Evolutionary conservation across 2,888 invertebrate genomes (phyloP).

Genomic region (Petrolisthes cinctipes): DNA sequence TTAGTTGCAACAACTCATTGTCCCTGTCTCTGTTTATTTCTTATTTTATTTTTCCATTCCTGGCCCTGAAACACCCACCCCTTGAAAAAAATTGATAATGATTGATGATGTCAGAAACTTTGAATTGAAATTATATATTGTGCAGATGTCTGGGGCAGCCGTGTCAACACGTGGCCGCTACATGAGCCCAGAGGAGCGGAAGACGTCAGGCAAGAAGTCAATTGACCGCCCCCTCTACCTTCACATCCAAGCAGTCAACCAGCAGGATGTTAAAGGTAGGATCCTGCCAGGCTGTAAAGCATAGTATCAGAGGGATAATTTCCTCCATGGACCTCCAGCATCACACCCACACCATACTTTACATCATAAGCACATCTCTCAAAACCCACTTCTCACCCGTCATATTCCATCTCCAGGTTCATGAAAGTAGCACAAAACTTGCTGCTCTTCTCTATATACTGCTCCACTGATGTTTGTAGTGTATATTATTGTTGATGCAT

Average conservation of each 20-base stretch:
- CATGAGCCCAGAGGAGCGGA: constrained; percentile 72
- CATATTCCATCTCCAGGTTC: too few species aligned
- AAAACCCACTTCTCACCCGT: too few species aligned
- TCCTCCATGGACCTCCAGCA: too few species aligned
- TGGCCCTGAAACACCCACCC: too few species aligned
- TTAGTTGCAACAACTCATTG: too few species aligned
- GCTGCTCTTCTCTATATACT: neutral
- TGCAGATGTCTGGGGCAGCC: constrained; percentile 72
- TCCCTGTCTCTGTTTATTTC: too few species aligned
- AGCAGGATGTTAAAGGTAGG: constrained; percentile 71
- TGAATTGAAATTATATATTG: neutral
- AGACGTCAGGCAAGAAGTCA: constrained; percentile 70
- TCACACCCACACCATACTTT: too few species aligned
- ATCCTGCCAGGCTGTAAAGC: neutral
- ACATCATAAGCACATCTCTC: too few species aligned
- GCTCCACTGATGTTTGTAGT: neutral
- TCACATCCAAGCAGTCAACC: constrained; percentile 74
- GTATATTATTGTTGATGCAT: neutral
- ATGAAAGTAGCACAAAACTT: neutral
- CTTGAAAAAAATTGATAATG: too few species aligned
- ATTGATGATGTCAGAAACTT: too few species aligned
- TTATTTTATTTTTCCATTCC: too few species aligned
- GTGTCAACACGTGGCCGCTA: constrained; percentile 75
- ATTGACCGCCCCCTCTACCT: constrained; percentile 74
- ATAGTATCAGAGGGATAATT: too few species aligned